Percentiles rank a stretch among this genome's conserved stretches.
phyloP scores from a whole-genome alignment of 2,888 invertebrate species.

The Rosalia funebris region DNA sequence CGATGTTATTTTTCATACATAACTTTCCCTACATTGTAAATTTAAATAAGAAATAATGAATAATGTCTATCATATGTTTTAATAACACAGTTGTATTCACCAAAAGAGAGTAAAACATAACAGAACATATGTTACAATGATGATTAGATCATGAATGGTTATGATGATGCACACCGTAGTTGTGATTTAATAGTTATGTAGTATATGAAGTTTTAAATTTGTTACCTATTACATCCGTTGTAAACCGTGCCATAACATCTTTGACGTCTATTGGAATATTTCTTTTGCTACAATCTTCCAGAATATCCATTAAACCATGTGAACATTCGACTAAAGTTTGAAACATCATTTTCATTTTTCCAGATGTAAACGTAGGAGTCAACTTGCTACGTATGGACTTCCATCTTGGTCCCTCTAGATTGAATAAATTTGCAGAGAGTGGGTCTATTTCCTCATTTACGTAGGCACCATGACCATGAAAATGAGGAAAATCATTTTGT shows the following conservation, averaged over 20 bases:
- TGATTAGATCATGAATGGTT: too few relatives aligned
- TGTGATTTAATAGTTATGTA: too few relatives aligned
- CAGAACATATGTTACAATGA: too few relatives aligned
- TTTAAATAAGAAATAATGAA: too few relatives aligned
- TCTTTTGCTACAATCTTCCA: conserved; percentile 39
- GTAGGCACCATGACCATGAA: conserved; percentile 22
- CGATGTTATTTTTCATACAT: too few relatives aligned
- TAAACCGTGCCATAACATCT: conserved; percentile 66
- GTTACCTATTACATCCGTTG: conserved; percentile 68
- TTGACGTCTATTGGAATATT: conserved; percentile 48
- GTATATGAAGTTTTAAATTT: too few relatives aligned
- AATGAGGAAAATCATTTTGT: conserved; percentile 66
- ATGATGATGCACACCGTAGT: too few relatives aligned
- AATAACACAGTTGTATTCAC: too few relatives aligned
- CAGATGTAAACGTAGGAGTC: conserved; percentile 62
- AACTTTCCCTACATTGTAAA: too few relatives aligned
- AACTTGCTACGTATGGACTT: conserved; percentile 58
- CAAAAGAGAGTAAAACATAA: too few relatives aligned
- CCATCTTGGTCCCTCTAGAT: conserved; percentile 58
- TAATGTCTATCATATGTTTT: too few relatives aligned
- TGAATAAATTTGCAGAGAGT: conserved; percentile 48
- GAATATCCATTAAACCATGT: conserved; percentile 44
- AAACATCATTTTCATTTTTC: conserved; percentile 53
- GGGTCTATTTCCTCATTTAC: conserved; percentile 52
- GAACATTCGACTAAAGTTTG: conserved; percentile 52